Percentiles rank a stretch among this genome's conserved stretches.
phyloP scores from a whole-genome alignment of 2,113 vertebrate genomes.

The Mobula hypostoma region DNA sequence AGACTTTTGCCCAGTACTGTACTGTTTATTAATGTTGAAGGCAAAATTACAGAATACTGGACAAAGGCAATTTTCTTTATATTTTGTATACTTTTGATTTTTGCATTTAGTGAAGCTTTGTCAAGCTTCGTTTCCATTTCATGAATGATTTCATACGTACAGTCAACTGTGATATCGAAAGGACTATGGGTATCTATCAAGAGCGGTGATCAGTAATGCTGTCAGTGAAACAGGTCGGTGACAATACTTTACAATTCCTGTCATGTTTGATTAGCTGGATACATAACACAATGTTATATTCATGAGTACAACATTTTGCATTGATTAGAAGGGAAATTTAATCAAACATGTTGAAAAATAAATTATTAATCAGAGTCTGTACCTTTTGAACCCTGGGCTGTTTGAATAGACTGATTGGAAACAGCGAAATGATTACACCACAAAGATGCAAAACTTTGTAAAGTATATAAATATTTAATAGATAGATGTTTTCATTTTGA shows the following conservation, averaged over 20 bases:
- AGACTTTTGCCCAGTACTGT: neutral
- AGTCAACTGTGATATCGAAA: neutral
- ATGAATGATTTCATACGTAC: neutral
- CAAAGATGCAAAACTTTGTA: too few relatives aligned
- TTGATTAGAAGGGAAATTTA: neutral
- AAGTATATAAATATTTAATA: too few relatives aligned
- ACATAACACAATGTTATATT: neutral
- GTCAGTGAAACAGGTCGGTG: neutral
- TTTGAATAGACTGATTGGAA: neutral
- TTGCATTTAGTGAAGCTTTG: neutral
- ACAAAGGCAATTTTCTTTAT: neutral
- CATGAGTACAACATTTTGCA: neutral
- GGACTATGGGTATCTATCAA: neutral
- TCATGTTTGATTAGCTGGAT: neutral
- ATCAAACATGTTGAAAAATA: neutral
- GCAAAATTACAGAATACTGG: neutral
- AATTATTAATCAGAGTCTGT: neutral
- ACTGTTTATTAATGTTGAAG: neutral
- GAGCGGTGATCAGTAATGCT: neutral
- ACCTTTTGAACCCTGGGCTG: neutral
- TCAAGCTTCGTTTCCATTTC: neutral
- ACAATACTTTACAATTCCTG: neutral
- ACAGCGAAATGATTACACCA: too few relatives aligned
- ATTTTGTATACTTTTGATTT: neutral
- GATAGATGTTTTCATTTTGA: too few relatives aligned